These are phyloP conservation scores for Ondatra zibethicus DNA, from an alignment of 2,113 vertebrate species.

Conservation along the genomic window DNA sequence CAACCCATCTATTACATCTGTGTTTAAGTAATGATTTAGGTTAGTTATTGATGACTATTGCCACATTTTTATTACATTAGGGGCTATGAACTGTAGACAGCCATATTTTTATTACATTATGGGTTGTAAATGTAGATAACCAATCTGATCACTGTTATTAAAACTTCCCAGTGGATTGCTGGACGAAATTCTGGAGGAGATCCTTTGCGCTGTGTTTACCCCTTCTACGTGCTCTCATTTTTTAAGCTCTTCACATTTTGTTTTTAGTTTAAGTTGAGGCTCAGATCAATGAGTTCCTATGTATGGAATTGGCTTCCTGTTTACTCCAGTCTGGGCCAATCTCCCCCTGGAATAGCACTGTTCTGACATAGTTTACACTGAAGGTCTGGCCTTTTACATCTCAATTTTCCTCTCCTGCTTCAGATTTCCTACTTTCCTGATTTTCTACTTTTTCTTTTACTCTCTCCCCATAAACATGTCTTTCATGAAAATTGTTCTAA, in stretches of 20 bases:
- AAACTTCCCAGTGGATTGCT: background rate
- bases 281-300: background rate
- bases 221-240: background rate
- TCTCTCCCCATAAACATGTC: background rate
- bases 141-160: constrained; percentile 5
- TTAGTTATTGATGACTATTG: background rate
- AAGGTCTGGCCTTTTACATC: background rate
- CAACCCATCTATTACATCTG: background rate
- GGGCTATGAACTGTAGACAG: too few species aligned
- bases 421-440: background rate
- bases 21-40: background rate
- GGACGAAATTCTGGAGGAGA: background rate
- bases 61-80: background rate
- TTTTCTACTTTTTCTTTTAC: background rate
- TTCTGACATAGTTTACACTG: background rate
- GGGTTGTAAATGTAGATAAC: background rate
- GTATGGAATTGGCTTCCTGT: background rate
- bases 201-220: background rate
- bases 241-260: background rate
- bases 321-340: background rate
- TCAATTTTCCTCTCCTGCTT: background rate
- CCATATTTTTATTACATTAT: background rate
- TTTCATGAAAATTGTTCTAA: background rate
- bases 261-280: background rate
- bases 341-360: background rate